Percentiles rank a stretch among this genome's conserved stretches.
Conservation (phyloP, 2,888 invertebrate genomes). For the Hartigia nigra region DNA sequence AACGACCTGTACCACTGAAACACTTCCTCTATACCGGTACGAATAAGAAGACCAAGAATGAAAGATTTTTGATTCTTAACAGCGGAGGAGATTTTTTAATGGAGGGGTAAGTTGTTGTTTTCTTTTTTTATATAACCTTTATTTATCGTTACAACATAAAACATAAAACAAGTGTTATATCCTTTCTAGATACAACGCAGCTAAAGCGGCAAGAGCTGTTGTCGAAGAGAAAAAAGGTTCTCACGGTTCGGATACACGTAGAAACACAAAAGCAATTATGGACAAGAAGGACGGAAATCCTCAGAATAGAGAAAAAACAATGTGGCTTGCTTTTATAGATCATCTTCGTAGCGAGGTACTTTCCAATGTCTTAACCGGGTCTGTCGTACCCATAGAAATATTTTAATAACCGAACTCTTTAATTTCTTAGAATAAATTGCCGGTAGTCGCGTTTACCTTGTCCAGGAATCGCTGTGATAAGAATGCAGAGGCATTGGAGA, state of each 20-base stretch:
- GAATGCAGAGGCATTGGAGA: conserved; percentile 68
- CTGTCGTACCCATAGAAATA: background rate
- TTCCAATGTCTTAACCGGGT: background rate
- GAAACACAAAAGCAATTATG: conserved; percentile 38
- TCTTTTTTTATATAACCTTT: background rate
- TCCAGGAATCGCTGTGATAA: conserved; percentile 86
- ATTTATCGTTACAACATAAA: background rate
- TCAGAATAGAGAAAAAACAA: conserved; percentile 81
- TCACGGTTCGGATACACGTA: conserved; percentile 18
- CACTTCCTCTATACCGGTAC: conserved; percentile 91
- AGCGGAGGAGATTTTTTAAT: conserved; percentile 79
- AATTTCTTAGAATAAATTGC: conserved; percentile 75
- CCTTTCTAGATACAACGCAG: background rate
- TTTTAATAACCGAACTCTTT: background rate
- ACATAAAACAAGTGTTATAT: background rate
- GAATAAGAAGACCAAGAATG: conserved; percentile 80
- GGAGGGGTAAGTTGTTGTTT: conserved; percentile 70
- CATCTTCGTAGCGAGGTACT: conserved; percentile 78
- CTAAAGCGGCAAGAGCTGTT: background rate
- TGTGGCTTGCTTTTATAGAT: conserved; percentile 85
- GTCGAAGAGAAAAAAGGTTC: background rate
- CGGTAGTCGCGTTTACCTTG: conserved; percentile 94
- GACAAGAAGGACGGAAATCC: conserved; percentile 26
- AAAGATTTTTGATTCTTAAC: conserved; percentile 84
- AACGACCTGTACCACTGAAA: conserved; percentile 94